Base-by-base conservation (phyloP, 2,888 invertebrate genomes). In the Himalopsyche anomala region DNA sequence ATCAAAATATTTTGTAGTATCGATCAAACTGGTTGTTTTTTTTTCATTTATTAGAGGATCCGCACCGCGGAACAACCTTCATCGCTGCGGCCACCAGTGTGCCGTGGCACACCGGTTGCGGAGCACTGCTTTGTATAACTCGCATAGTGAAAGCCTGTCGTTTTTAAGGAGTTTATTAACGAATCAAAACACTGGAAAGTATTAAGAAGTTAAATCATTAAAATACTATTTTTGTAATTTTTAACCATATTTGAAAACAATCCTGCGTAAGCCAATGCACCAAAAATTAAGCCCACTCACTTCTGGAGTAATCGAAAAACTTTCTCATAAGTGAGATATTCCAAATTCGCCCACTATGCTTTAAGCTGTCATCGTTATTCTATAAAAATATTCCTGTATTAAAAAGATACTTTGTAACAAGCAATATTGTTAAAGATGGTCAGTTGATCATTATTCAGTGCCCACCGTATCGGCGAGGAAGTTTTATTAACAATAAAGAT, bases 301-400 rank as follows among this genome's bases (percentile, higher is more conserved):
- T 74, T 74, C 74, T 74, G 74, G 74, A 36, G 74, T 74, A 74
- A 74, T 38, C 38, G 15, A 74, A 19, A 74, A 74, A 74, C 74
- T 74, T 74, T 74, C 74, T 36, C 74, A 36, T 12, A 36, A 38
- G 36, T 36, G 5, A 74, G 15, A 36, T 74, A 36, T 36, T 74
- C 74, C 36, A 36, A 36, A 28, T 28, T 74, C 74, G 74, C 74
- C 74, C 36, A 74, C 74, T 15, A 4, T 12, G 38, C 15, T 74
- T 28, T 38, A 36, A 74, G 5, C 74, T 74, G 36, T 74, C 28
- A 12, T 38, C 74, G 38, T 38, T 74, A 74, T 15, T 74, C 36
- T 15, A 74, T 74, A 74, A 36, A 74, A 36, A 74, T 74, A 74
- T 74, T 74, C 19, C 36, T 15, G 74, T 4, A 74, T 2, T 38